These are phyloP conservation scores for Daphoenositta chrysoptera DNA, from an alignment of 2,113 vertebrate species.

Conservation along the genomic window DNA sequence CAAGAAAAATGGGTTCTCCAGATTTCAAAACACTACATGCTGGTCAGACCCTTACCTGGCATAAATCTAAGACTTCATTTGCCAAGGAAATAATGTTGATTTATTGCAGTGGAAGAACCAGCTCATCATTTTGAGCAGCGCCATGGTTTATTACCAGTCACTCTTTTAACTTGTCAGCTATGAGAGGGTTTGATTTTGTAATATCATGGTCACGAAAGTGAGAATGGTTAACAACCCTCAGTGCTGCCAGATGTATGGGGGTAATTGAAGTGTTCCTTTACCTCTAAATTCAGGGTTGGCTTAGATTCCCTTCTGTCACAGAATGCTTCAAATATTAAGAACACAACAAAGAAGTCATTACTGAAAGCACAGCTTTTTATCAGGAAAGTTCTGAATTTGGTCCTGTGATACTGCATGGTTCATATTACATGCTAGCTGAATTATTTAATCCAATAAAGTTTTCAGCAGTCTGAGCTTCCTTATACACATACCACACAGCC, in stretches of 20 bases:
- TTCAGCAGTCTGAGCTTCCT: background rate
- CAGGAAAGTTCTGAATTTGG: background rate
- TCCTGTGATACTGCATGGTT: background rate
- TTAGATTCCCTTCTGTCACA: background rate
- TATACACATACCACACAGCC: background rate
- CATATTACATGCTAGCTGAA: background rate
- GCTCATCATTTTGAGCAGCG: background rate
- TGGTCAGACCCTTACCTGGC: background rate
- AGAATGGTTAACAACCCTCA: background rate
- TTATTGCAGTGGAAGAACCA: background rate
- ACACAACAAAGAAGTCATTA: background rate
- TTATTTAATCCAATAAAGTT: slow-evolving; percentile 2
- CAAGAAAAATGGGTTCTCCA: slow-evolving; percentile 3
- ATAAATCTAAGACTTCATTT: background rate
- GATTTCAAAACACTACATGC: background rate
- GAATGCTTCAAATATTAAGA: background rate
- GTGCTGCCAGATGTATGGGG: background rate
- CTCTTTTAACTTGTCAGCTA: slow-evolving; percentile 1
- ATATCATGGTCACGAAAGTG: background rate
- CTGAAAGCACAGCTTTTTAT: background rate
- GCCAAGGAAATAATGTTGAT: background rate
- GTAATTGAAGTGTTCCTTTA: background rate
- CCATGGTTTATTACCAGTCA: background rate
- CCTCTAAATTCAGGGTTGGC: background rate
- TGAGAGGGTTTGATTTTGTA: slow-evolving; percentile 1